A percentile compares a stretch with the other conserved stretches of the same genome.
Evolutionary conservation across 1,140 invertebrate genomes (phyloP).

Genomic region (Ganaspis sp.): DNA sequence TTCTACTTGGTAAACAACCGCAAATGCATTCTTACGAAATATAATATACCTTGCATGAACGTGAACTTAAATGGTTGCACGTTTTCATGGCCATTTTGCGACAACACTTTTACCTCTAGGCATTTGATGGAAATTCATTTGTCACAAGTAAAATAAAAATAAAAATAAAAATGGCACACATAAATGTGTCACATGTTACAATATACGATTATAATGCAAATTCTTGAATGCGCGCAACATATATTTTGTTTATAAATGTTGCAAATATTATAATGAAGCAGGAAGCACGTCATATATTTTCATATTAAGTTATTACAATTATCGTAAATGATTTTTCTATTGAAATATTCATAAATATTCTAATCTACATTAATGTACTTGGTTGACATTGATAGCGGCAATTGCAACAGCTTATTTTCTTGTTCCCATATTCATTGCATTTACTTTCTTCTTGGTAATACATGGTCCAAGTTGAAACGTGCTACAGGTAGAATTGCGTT

Average conservation of each 20-base stretch:
- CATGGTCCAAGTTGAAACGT: slow-evolving; percentile 36
- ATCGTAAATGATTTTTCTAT: not conserved
- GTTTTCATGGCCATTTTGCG: slow-evolving; percentile 35
- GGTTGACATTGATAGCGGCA: slow-evolving; percentile 7
- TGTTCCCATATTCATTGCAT: not conserved
- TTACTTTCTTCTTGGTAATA: not conserved
- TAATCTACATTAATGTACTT: slow-evolving; percentile 2
- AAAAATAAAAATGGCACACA: no score
- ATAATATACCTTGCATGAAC: slow-evolving; percentile 46
- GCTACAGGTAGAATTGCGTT: slow-evolving; percentile 48
- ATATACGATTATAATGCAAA: not conserved
- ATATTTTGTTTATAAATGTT: not conserved
- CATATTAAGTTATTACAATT: not conserved
- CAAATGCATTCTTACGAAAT: slow-evolving; percentile 47
- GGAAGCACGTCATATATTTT: not conserved
- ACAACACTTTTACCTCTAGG: not conserved
- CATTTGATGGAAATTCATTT: not conserved
- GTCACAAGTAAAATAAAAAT: not conserved
- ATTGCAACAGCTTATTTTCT: slow-evolving; percentile 12
- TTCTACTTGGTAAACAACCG: slow-evolving; percentile 35
- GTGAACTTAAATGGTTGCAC: slow-evolving; percentile 48
- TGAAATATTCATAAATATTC: not conserved
- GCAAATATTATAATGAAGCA: slow-evolving; percentile 14
- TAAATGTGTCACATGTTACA: no score
- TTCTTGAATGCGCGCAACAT: not conserved